A percentile compares a stretch with the other conserved stretches of the same genome.
phyloP scores from a whole-genome alignment of 2,797 vertebrate species.

The Rhadinocentrus ornatus region DNA sequence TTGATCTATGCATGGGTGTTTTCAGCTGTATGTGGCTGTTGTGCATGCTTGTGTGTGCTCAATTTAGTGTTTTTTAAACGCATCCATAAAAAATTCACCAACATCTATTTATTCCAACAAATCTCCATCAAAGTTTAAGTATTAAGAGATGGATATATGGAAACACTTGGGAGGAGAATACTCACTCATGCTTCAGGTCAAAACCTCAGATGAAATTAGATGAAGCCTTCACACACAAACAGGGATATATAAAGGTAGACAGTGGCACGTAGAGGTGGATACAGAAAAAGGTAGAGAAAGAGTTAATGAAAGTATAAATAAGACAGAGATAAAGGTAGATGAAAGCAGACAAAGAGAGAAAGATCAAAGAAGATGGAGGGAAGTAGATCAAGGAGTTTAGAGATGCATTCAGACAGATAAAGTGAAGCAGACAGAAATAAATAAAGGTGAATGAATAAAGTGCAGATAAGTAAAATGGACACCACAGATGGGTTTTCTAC shows the following conservation, averaged over 20 bases:
- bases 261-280: not conserved
- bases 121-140: constrained; percentile 70
- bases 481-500: not conserved
- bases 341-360: constrained; percentile 21
- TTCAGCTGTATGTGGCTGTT: constrained; percentile 42
- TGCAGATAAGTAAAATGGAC: not conserved
- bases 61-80: constrained; percentile 48
- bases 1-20: constrained; percentile 72
- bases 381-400: not conserved
- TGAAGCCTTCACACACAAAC: not conserved
- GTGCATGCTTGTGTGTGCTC: constrained; percentile 3
- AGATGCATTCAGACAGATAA: constrained; percentile 7
- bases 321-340: constrained; percentile 11
- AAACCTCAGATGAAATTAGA: constrained; percentile 21
- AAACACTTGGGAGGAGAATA: constrained; percentile 10
- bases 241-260: not conserved
- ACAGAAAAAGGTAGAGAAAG: not conserved
- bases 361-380: not conserved
- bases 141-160: constrained; percentile 32
- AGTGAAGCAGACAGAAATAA: constrained; percentile 11
- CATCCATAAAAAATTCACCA: constrained; percentile 65
- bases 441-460: too few relatives aligned
- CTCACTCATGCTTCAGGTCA: constrained; percentile 18
- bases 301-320: constrained; percentile 25
- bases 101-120: constrained; percentile 65